phyloP scores from a whole-genome alignment of 2,113 vertebrate genomes.

The Clarias gariepinus region DNA sequence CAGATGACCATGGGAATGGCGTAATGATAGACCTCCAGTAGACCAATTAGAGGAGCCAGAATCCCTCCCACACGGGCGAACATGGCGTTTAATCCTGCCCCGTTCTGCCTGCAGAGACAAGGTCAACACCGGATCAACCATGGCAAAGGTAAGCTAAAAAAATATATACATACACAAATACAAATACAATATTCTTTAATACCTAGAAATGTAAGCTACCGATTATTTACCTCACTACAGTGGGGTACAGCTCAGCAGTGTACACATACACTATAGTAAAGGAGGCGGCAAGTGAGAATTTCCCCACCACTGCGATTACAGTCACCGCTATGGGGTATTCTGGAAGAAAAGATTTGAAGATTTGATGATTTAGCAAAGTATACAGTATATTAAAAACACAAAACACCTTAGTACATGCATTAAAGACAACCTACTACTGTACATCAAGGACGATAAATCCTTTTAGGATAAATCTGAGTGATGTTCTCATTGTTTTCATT shows the following conservation, averaged over 20 bases:
- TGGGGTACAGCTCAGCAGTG: conserved; percentile 84
- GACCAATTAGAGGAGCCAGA: conserved; percentile 75
- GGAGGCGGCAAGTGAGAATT: conserved; percentile 63
- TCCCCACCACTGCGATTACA: conserved; percentile 72
- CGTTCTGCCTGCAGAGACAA: conserved; percentile 73
- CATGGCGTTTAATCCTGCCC: conserved; percentile 78
- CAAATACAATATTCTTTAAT: background rate
- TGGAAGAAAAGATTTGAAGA: conserved; percentile 51
- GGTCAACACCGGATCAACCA: conserved; percentile 6
- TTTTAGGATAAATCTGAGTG: background rate
- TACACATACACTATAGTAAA: conserved; percentile 79
- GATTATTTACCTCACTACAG: conserved; percentile 75
- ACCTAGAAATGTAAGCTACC: background rate
- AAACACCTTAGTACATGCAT: background rate
- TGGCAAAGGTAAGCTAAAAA: background rate
- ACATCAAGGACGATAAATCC: background rate
- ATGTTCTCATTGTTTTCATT: background rate
- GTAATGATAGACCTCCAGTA: conserved; percentile 70
- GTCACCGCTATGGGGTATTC: conserved; percentile 67
- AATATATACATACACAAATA: background rate
- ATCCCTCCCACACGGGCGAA: conserved; percentile 75
- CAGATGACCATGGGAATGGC: conserved; percentile 79
- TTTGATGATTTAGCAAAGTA: background rate
- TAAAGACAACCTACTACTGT: background rate
- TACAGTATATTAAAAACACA: too few species aligned